Base-by-base conservation (phyloP, 2,113 vertebrate species). In the Syrrhaptes paradoxus region DNA sequence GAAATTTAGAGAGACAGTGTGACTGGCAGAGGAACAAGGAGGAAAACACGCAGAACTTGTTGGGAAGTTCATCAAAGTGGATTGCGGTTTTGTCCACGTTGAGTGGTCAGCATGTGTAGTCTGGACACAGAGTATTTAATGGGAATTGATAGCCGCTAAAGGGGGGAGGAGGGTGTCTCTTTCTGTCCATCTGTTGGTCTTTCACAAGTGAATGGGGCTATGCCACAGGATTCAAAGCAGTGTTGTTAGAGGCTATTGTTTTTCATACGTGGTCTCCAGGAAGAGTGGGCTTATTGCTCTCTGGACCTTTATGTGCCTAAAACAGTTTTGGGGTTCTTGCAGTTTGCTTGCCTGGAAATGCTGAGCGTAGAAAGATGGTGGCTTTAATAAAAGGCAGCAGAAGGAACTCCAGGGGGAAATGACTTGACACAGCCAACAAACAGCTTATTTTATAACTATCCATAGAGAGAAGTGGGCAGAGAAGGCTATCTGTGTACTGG, bases 111-210 rank as follows among this genome's bases (percentile, higher is more conserved):
- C 52, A 21, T 62, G 68, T 28, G 2, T 67, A 81, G 79, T 67
- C 61, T 81, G 90, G 80, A 87, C 28, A 19, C 26, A 38, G 52
- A 59, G 74, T 17, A 24, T 89, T 93, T 92, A 89, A 88, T 62
- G 72, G 87, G 89, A 89, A 86, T 28, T 89, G 90, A 78, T 94
- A 88, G 45, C 38, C 87, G 73, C 68, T 68, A 90, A 63, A 75
- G 48, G 22, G 72, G 76, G 77, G 89, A 91, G 94, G 89, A 96
- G 93, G 32, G 49, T 88, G 75, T 94, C 92, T 77, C 75, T 91
- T 86, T 87, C 86, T 31, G 79, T 92, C 92, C 96, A 90, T 95
- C 96, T 96, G 93, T 95, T 92, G 80, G 62, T 84, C 83, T 96
- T 95, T 92, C 62, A 66, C 38, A 75, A 88, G 21, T 86, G 84